phyloP scores from a whole-genome alignment of 2,113 vertebrate species.

The Podiceps cristatus region DNA sequence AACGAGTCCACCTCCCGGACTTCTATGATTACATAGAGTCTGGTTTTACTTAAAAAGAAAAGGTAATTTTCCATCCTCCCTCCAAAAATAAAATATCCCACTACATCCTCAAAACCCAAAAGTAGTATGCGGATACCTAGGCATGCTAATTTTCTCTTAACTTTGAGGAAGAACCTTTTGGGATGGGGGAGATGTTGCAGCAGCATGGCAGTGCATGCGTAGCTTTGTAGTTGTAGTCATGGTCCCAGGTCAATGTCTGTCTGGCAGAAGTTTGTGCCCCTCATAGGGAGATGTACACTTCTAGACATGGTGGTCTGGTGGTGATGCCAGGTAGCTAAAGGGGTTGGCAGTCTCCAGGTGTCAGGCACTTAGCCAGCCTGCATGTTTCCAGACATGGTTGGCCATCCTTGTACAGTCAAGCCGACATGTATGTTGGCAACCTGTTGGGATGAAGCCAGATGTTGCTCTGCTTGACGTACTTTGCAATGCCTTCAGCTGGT shows the following conservation, averaged over 20 bases:
- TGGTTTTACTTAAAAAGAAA: neutral
- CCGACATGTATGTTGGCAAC: neutral
- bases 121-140: neutral
- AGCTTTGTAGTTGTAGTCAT: neutral
- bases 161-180: neutral
- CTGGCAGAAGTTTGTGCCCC: neutral
- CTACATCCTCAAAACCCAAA: neutral
- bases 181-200: neutral
- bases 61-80: neutral
- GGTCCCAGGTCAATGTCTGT: neutral
- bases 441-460: neutral
- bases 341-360: neutral
- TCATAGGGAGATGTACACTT: neutral
- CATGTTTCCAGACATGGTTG: neutral
- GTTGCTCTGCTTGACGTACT: fast-evolving
- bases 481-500: neutral
- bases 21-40: neutral
- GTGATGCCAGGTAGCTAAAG: neutral
- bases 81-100: neutral
- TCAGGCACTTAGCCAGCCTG: neutral
- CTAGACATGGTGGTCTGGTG: neutral
- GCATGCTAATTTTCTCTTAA: neutral
- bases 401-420: fast-evolving
- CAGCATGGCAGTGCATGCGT: fast-evolving
- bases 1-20: neutral